phyloP scores from a whole-genome alignment of 1,140 invertebrate genomes.

The Zaprionus lachaisei region DNA sequence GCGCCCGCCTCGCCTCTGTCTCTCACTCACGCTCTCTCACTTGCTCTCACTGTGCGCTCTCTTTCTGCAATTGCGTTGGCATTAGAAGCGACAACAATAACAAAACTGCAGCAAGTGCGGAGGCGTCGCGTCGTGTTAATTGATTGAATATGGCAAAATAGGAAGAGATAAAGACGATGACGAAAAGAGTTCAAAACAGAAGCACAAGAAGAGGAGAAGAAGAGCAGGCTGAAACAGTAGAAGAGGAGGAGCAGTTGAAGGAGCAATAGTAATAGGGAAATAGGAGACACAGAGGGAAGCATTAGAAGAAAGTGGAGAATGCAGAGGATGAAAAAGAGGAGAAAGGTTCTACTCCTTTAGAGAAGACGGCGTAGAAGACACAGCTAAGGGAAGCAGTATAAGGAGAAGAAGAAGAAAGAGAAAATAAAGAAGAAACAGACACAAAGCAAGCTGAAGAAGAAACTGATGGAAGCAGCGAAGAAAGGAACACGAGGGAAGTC shows the following conservation, averaged over 20 bases:
- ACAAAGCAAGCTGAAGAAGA: background rate
- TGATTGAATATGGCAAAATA: conserved; percentile 25
- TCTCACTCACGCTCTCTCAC: background rate
- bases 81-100: conserved; percentile 47
- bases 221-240: no score
- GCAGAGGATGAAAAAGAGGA: background rate
- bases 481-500: no score
- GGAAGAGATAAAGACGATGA: conserved; percentile 13
- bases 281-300: background rate
- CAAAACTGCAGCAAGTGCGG: conserved; percentile 8
- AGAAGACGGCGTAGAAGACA: no score
- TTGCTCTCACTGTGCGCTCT: background rate
- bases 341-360: no score
- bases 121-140: conserved; percentile 23
- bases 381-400: background rate
- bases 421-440: background rate
- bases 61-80: conserved; percentile 14
- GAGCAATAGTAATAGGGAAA: background rate
- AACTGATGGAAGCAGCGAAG: background rate
- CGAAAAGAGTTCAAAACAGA: background rate
- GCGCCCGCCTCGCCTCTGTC: conserved; percentile 1
- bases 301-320: background rate
- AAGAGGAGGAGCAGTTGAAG: background rate
- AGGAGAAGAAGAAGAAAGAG: background rate
- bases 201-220: background rate